A percentile compares a stretch with the other conserved stretches of the same genome.
phyloP scores from a whole-genome alignment of 2,113 vertebrate species.

The Canis aureus region DNA sequence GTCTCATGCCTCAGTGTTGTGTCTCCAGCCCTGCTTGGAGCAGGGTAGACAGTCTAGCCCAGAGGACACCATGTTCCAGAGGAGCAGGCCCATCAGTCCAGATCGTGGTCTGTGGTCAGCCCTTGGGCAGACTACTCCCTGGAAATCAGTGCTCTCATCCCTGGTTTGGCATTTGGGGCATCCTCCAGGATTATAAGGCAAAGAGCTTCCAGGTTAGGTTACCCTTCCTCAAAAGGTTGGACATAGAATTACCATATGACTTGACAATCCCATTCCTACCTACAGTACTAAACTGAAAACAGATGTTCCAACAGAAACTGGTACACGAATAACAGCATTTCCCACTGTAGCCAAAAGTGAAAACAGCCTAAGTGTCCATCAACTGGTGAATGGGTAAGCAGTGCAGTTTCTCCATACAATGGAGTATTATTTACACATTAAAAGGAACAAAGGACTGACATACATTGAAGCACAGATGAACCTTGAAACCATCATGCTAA shows the following conservation, averaged over 20 bases:
- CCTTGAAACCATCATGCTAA: neutral
- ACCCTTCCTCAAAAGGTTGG: neutral
- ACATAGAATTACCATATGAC: neutral
- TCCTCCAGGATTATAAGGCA: neutral
- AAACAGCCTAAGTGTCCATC: neutral
- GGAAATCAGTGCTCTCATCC: neutral
- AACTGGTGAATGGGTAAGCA: too few species aligned
- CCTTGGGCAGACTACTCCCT: neutral
- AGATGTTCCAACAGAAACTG: neutral
- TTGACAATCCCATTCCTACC: neutral
- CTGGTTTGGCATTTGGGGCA: neutral
- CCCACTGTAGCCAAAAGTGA: neutral
- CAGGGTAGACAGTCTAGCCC: neutral
- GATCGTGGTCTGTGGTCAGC: neutral
- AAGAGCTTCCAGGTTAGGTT: neutral
- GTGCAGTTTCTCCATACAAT: accelerated
- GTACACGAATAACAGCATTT: neutral
- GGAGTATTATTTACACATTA: neutral
- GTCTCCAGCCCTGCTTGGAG: neutral
- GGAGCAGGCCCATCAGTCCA: too few species aligned
- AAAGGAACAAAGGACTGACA: neutral
- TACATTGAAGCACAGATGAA: too few species aligned
- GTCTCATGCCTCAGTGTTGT: neutral
- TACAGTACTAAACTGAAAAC: neutral
- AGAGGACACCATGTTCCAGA: neutral